Evolutionary conservation across 2,113 vertebrate genomes (phyloP), one percentile per base, ranked within the genome.

Genomic region (Excalfactoria chinensis): DNA sequence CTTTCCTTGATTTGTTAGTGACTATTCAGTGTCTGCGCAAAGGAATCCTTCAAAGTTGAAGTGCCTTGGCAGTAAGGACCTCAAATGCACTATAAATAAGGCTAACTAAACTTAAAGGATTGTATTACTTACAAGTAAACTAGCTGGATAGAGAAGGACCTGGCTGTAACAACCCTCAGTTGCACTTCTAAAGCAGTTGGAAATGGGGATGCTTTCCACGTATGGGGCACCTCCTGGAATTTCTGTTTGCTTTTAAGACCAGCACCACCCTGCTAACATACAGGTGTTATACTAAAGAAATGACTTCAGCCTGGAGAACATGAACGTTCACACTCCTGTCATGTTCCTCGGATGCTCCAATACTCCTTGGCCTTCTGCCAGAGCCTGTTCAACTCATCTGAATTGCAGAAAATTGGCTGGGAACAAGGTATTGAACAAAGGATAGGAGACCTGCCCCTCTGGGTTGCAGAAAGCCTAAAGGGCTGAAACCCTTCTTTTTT

Each of bases 1-100:
- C 62, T 90, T 93, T 68, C 68, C 93, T 91, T 86, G 64, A 79
- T 89, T 90, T 91, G 44, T 87, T 83, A 64, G 77, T 90, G 89
- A 87, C 90, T 74, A 55, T 18, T 70, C 76, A 77, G 66, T 79
- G 79, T 85, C 84, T 64, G 30, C 25, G 66, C 76, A 71, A 34
- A 69, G 84, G 70, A 87, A 88, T 26, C 93, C 93, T 93, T 41
- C 25, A 30, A 46, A 58, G 58, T 23, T 30, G 56, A 69, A 58
- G 40, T 16, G 19, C 28, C 35, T 26, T 30, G 46, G 72, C 26
- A 76, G 74, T 56, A 69, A 64, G 76, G 58, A 73, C 64, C 70
- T 43, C 63, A 37, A 28, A 11, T 66, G 49, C 64, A 26, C 23
- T 32, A 34, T 16, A 59, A 62, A 43, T n/a, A 66, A 78, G 80